Base-by-base conservation (phyloP, 2,797 vertebrate species). In the Chrosomus eos region DNA sequence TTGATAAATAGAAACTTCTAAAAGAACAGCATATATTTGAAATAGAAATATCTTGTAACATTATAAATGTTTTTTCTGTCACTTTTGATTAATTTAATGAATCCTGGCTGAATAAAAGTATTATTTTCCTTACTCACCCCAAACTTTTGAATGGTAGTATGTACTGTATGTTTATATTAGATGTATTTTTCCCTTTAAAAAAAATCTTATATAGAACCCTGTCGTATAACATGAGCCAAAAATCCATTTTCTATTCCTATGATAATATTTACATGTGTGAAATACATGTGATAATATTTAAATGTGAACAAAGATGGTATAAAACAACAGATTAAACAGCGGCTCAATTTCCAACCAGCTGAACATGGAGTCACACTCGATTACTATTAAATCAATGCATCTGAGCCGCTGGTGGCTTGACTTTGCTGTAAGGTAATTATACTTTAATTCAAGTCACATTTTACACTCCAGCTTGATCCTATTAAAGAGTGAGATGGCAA, bases 381-480 rank as follows among this genome's bases (percentile, higher is more conserved):
- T 84, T 80, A 82, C 80, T 73, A 68, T 75, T 51, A 58, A 80
- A 80, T 87, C 82, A 84, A 84, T 84, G 80, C 16, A 75, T 80
- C 82, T 87, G 77, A 80, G 82, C 62, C 82, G n/a, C 81, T 45
- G 78, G 70, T 72, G 86, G 81, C 55, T 81, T 72, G 81, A 58
- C 48, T 83, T 43, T 64, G 67, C 81, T 83, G 66, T 80, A 43
- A 74, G 77, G 81, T 75, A 80, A 84, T 87, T 80, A 80, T 58
- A 53, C 80, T 87, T 86, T 60, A 80, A 84, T 80, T 87, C 70
- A 75, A 72, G 70, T 80, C 60, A 81, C 51, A 87, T 87, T 80
- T 87, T 87, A 80, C 77, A 87, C 75, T 43, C 53, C 31, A 67
- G 80, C 60, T 60, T 72, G 68, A 83, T 86, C 75, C 85, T 83